These are phyloP conservation scores for Brienomyrus longianalis DNA, from an alignment of 2,113 vertebrate genomes.

Conservation along the genomic window DNA sequence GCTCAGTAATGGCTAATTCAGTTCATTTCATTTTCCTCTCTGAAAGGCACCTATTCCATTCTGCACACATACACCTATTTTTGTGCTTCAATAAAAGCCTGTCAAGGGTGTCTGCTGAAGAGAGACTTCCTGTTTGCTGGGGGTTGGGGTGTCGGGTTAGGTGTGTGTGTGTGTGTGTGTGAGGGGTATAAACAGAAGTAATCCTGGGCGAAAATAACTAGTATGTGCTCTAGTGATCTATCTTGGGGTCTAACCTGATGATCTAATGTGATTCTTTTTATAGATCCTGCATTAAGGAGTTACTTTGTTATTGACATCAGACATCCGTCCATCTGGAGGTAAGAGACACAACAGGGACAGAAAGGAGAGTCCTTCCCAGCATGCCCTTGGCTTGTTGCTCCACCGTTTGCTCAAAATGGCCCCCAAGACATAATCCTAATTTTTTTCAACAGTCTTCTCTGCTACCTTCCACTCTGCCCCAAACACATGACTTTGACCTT, in stretches of 20 bases:
- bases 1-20: constrained; percentile 18
- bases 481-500: background rate
- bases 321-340: background rate
- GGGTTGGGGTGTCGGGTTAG: background rate
- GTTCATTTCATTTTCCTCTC: constrained; percentile 22
- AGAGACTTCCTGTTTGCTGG: constrained; percentile 9
- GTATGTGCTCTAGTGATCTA: background rate
- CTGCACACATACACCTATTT: constrained; percentile 14
- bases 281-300: background rate
- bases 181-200: background rate
- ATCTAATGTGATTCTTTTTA: background rate
- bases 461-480: background rate
- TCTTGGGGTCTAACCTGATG: background rate
- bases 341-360: background rate
- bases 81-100: constrained; percentile 23
- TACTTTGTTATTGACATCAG: background rate
- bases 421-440: background rate
- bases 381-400: background rate
- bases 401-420: background rate
- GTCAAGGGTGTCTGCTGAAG: background rate
- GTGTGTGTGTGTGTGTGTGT: background rate
- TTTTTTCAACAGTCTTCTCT: background rate
- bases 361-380: background rate
- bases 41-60: constrained; percentile 8
- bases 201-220: background rate